Evolutionary conservation across 2,113 vertebrate species (phyloP), one percentile per base, ranked within the genome.

Genomic region (Cyprinodon brontotheroides): DNA sequence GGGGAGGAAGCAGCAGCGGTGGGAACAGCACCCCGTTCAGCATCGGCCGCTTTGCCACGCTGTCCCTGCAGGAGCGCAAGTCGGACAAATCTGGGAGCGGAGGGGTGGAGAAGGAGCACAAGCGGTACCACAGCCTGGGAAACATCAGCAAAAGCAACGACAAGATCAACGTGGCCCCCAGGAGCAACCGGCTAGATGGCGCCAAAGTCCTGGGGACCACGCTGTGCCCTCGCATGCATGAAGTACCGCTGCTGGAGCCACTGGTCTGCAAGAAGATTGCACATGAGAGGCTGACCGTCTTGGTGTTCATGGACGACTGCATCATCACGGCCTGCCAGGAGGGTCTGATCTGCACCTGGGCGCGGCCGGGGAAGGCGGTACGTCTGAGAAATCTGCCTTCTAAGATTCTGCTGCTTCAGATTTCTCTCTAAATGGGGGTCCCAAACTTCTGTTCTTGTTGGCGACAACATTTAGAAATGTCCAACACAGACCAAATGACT

Each of bases 221-320:
- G 0, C 89, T 97, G 85, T 98, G 97, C 89, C 97, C 97, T 0
- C 95, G 96, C n/a, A 96, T 97, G 91, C 93, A 97, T 0, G 97
- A 97, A 85, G 96, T 98, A 76, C 96, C 97, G 0, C 92, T 98
- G 88, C 94, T 97, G 13, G 96, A 98, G 89, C 96, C 97, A 3
- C 94, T 98, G 3, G 95, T 98, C 43, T 98, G 97, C 84, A 97
- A 98, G 93, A 98, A 97, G 87, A 97, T 98, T 0, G 96, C 96
- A 1, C 96, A 96, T 37, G 96, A 97, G 87, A 90, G 97, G 50
- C 93, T 97, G 70, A 97, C 96, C 0, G 96, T 98, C n/a, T 91
- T 98, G 29, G 95, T 97, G 0, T 98, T 98, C 91, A 91, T 97
- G 93, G 96, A 97, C 87, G 97, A 97, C 91, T 98, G 96, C 69